phyloP scores from a whole-genome alignment of 2,113 vertebrate genomes.

The Prolemur simus region DNA sequence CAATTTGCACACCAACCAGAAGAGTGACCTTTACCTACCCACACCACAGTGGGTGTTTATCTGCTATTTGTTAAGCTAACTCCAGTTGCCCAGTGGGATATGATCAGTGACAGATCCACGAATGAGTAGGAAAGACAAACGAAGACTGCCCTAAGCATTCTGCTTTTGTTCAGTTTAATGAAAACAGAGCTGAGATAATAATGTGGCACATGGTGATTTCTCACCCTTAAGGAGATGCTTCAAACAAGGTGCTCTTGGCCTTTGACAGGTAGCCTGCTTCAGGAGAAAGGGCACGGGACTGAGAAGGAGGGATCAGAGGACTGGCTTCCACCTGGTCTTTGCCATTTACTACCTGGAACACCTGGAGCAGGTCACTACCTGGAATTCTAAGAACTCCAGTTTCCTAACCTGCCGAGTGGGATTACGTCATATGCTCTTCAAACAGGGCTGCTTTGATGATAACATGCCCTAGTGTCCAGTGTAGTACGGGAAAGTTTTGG shows the following conservation, averaged over 20 bases:
- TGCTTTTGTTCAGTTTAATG: background rate
- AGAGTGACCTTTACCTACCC: background rate
- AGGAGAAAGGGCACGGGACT: background rate
- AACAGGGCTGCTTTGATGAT: background rate
- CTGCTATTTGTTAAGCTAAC: background rate
- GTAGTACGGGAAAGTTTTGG: background rate
- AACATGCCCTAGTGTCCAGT: background rate
- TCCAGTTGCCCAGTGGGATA: background rate
- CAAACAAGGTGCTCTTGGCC: background rate
- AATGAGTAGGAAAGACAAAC: background rate
- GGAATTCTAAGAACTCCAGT: background rate
- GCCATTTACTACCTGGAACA: background rate
- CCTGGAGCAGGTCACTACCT: background rate
- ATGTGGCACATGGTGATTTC: background rate
- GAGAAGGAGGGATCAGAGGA: background rate
- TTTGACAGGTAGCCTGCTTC: background rate
- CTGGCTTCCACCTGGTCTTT: background rate
- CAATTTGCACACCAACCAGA: background rate
- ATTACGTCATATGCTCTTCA: background rate
- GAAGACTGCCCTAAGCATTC: background rate
- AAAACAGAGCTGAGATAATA: background rate
- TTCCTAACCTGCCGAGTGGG: background rate
- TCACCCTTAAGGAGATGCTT: background rate
- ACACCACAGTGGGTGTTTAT: background rate
- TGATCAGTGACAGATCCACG: background rate